phyloP scores from a whole-genome alignment of 2,797 vertebrate species.

The Chaetodon trifasciatus region DNA sequence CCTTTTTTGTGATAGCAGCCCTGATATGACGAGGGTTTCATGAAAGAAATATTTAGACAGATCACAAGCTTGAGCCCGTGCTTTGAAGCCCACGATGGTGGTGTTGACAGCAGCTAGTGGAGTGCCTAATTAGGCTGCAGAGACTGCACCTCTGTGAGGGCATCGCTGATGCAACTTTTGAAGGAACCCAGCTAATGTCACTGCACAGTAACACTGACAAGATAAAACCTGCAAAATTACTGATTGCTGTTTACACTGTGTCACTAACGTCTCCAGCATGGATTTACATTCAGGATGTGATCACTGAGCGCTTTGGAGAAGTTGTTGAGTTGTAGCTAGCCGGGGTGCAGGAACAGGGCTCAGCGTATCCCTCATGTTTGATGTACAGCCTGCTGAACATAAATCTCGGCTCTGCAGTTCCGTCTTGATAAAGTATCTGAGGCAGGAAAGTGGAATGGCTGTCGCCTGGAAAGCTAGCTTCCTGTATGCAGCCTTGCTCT shows the following conservation, averaged over 20 bases:
- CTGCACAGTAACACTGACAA: slow-evolving; percentile 28
- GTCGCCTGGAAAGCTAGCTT: slow-evolving; percentile 67
- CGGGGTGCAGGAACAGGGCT: slow-evolving; percentile 28
- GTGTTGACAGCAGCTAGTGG: slow-evolving; percentile 69
- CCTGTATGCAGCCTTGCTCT: slow-evolving; percentile 62
- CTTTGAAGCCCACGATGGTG: slow-evolving; percentile 74
- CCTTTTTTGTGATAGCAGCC: slow-evolving; percentile 53
- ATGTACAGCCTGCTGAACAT: slow-evolving; percentile 59
- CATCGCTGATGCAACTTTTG: slow-evolving; percentile 69
- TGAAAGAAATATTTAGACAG: slow-evolving; percentile 75
- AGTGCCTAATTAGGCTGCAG: slow-evolving; percentile 73
- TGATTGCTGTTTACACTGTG: slow-evolving; percentile 43
- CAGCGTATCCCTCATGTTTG: slow-evolving; percentile 46
- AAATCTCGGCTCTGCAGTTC: slow-evolving; percentile 57
- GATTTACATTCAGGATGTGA: slow-evolving; percentile 37
- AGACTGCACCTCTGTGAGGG: slow-evolving; percentile 59
- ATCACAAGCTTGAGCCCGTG: slow-evolving; percentile 71
- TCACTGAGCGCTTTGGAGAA: slow-evolving; percentile 29
- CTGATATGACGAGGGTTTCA: slow-evolving; percentile 54
- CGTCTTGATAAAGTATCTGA: slow-evolving; percentile 68
- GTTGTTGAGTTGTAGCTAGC: slow-evolving; percentile 41
- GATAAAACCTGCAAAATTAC: slow-evolving; percentile 43
- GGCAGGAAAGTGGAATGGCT: slow-evolving; percentile 66
- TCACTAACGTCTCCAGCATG: slow-evolving; percentile 32
- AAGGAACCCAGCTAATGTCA: slow-evolving; percentile 46